Percentiles rank a stretch among this genome's conserved stretches.
Evolutionary conservation across 2,888 invertebrate genomes (phyloP).

Genomic region (Lampropteryx suffumata): DNA sequence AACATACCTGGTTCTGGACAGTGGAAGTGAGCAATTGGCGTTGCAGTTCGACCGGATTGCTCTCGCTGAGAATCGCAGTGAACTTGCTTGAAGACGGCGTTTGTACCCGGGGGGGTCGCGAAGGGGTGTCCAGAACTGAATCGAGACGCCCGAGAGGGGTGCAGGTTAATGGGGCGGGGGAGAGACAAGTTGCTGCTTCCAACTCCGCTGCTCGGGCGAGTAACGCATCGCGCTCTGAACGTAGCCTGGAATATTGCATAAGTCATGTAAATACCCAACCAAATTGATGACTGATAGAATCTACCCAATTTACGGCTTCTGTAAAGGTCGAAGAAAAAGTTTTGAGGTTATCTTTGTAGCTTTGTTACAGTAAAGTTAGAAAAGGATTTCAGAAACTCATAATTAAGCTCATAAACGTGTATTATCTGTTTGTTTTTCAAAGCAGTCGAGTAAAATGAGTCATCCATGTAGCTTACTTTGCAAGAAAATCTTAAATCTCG

Average conservation of each 20-base stretch:
- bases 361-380: no score
- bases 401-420: no score
- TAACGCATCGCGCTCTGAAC: constrained; percentile 89
- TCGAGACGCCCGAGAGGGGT: constrained; percentile 87
- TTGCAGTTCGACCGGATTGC: constrained; percentile 91
- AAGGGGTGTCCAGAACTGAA: constrained; percentile 85
- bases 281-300: no score
- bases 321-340: no score
- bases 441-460: no score
- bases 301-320: no score
- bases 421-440: no score
- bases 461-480: no score
- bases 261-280: neutral
- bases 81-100: constrained; percentile 89
- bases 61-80: constrained; percentile 92
- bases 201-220: constrained; percentile 87
- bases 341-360: no score
- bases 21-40: constrained; percentile 91
- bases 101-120: constrained; percentile 84
- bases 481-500: no score
- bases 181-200: constrained; percentile 57
- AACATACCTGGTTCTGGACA: constrained; percentile 89
- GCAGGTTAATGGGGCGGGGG: constrained; percentile 71
- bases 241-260: constrained; percentile 40
- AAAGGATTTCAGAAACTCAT: no score